Evolutionary conservation across 2,888 invertebrate species (phyloP), one percentile per base, ranked within the genome.

Genomic region (Tetragonisca angustula): DNA sequence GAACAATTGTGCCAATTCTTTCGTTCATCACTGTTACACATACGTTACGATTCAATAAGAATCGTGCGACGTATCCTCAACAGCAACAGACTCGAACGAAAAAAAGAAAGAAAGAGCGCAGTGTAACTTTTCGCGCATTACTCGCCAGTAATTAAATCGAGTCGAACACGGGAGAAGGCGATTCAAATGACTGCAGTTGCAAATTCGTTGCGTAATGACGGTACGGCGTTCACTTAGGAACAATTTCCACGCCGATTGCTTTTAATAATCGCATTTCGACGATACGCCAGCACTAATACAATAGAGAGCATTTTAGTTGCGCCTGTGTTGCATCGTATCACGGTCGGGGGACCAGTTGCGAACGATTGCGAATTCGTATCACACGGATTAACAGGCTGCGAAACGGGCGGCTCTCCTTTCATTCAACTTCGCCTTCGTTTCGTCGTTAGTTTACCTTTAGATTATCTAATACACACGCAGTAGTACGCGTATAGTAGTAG

Each of bases 201-300:
- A 74, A 70, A 71, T 9, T 27, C 56, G 24, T 65, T 73, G 68
- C 70, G 76, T 56, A 77, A 72, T 32, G 50, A 67, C 21, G 19
- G 27, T 13, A 24, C 19, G 27, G 27, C 64, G 65, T 65, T 71
- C 70, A 61, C 80, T 24, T 80, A 70, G 49, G 11, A 72, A 74
- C 71, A 56, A 70, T 75, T 36, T 76, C 27, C 76, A 72, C 64
- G 67, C 62, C 61, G 79, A 62, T 27, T 70, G 69, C 72, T 83
- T 83, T 76, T 72, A 75, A 79, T 84, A 73, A 72, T 79, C 32
- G 75, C 68, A 43, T 83, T 74, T 54, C 32, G 49, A 52, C 24
- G 52, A 43, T 71, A 69, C 24, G 56, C 21, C 74, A 83, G 74
- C 56, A 54, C 50, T 17, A 21, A 74, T 67, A 74, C 56, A 61